A percentile compares a stretch with the other conserved stretches of the same genome.
Evolutionary conservation across 2,797 vertebrate genomes (phyloP).

Genomic region (Rhinichthys osculus): DNA sequence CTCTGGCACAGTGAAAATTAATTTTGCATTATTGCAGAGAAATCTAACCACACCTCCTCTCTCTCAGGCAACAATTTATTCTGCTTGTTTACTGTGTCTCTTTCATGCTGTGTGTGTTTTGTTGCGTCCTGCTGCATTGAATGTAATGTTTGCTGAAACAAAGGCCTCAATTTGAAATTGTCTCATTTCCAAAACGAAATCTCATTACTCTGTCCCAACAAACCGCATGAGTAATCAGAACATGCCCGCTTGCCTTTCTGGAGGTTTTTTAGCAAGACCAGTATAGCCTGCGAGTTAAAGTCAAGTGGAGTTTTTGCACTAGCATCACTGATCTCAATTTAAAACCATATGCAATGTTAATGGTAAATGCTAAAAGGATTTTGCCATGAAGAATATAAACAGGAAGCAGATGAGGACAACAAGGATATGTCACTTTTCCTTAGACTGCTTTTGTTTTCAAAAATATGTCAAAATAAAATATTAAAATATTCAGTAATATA

Average conservation of each 20-base stretch:
- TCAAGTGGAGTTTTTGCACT: background rate
- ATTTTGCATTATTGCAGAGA: conserved; percentile 10
- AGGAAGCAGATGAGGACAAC: background rate
- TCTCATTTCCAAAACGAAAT: conserved; percentile 29
- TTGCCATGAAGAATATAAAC: background rate
- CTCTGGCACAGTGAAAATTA: conserved; percentile 17
- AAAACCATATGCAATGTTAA: background rate
- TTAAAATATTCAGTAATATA: background rate
- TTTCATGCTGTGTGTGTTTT: background rate
- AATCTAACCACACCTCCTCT: background rate
- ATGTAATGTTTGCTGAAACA: conserved; percentile 16
- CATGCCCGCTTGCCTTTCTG: background rate
- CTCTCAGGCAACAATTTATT: conserved; percentile 6
- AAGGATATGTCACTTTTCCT: background rate
- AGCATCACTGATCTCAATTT: background rate
- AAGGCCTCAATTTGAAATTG: conserved; percentile 12
- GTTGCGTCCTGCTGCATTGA: background rate
- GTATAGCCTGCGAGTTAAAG: background rate
- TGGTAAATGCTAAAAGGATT: background rate
- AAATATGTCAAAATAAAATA: background rate
- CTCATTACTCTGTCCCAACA: background rate
- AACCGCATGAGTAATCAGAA: background rate
- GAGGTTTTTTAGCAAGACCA: background rate
- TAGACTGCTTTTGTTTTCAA: background rate
- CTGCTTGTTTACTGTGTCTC: background rate